Conservation (phyloP, 2,113 vertebrate species). For the Dicaeum eximium region DNA sequence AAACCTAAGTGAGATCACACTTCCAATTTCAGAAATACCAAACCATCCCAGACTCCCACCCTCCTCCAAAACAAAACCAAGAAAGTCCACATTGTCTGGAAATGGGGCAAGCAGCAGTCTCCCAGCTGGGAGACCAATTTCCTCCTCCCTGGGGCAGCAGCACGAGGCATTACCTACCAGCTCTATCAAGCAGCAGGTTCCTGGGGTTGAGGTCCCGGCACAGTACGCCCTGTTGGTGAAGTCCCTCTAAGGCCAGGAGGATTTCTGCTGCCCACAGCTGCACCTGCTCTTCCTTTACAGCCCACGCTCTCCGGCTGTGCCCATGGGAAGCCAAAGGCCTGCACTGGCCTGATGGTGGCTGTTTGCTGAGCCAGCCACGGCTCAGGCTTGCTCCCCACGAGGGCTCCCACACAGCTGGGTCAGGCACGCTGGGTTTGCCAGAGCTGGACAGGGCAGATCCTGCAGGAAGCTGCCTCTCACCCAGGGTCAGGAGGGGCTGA, state of each 20-base stretch:
- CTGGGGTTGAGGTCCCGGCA: conserved; percentile 95
- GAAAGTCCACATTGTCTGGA: background rate
- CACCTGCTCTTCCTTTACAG: conserved; percentile 82
- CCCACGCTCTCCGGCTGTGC: conserved; percentile 56
- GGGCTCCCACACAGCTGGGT: background rate
- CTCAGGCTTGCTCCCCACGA: background rate
- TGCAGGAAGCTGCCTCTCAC: background rate
- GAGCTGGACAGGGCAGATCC: background rate
- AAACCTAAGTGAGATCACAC: background rate
- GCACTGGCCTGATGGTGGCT: background rate
- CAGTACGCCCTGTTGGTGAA: conserved; percentile 93
- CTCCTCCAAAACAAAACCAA: background rate
- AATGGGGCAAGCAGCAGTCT: background rate
- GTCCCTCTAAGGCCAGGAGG: conserved; percentile 88
- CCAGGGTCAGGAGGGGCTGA: background rate
- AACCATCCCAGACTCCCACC: background rate
- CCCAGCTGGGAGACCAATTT: background rate
- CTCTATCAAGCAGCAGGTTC: conserved; percentile 88
- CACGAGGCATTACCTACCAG: conserved; percentile 70
- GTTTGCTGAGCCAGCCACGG: background rate
- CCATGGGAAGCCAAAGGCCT: background rate
- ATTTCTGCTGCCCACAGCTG: conserved; percentile 90
- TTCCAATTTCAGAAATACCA: background rate
- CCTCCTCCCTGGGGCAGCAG: rapidly evolving
- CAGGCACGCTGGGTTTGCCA: background rate